Percentiles rank a stretch among this genome's conserved stretches.
These are phyloP conservation scores for Formicarius rufipectus DNA, from an alignment of 2,113 vertebrate species.

Conservation along the genomic window DNA sequence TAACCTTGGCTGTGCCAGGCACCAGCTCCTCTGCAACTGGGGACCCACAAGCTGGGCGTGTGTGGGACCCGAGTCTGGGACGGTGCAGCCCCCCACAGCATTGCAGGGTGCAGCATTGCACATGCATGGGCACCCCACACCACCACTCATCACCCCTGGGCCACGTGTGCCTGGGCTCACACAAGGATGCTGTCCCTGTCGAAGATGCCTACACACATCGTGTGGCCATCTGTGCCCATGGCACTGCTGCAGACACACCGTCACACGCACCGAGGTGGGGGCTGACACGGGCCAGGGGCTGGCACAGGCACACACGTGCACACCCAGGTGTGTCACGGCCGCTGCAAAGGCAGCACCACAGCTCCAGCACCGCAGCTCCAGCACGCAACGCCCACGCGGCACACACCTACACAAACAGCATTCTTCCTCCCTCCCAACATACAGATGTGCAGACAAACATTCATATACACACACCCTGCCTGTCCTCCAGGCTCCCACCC, in stretches of 20 bases:
- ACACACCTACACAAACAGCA: slow-evolving; percentile 27
- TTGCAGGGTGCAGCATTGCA: not conserved
- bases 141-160: not conserved
- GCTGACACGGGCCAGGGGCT: accelerated
- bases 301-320: accelerated
- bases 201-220: accelerated
- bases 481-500: not conserved
- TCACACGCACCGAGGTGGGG: accelerated
- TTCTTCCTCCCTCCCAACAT: not conserved
- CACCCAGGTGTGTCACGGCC: accelerated
- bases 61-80: not conserved
- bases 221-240: accelerated
- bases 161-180: accelerated
- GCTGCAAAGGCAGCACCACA: not conserved
- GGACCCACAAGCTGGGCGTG: accelerated
- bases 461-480: not conserved
- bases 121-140: accelerated
- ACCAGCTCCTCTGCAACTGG: not conserved
- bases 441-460: not conserved
- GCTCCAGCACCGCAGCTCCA: not conserved
- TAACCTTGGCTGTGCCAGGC: slow-evolving; percentile 49
- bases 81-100: accelerated
- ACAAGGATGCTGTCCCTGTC: accelerated
- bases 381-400: not conserved
- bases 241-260: accelerated